Evolutionary conservation across 2,797 vertebrate genomes (phyloP).

Genomic region (Crenuchus spilurus): DNA sequence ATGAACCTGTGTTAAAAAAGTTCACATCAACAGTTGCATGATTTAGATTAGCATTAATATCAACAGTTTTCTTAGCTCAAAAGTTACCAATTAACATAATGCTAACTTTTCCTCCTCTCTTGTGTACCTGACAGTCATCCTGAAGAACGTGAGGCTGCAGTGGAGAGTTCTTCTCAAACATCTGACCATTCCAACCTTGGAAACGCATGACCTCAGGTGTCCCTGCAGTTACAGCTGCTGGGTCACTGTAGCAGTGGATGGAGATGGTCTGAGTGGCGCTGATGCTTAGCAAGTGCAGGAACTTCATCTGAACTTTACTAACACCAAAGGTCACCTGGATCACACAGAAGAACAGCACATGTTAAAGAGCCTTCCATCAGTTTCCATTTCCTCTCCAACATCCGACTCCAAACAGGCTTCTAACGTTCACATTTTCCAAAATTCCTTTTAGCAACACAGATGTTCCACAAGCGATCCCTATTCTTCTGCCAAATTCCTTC

Average conservation of each 20-base stretch:
- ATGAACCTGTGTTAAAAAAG: too few relatives aligned
- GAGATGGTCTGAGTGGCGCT: slow-evolving; percentile 89
- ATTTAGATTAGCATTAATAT: too few relatives aligned
- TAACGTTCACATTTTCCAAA: too few relatives aligned
- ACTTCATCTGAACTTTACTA: slow-evolving; percentile 98
- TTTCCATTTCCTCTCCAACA: too few relatives aligned
- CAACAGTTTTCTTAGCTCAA: too few relatives aligned
- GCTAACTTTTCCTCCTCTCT: too few relatives aligned
- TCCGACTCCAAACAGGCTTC: background rate
- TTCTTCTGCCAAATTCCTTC: too few relatives aligned
- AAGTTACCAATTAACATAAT: too few relatives aligned
- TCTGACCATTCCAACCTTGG: slow-evolving; percentile 92
- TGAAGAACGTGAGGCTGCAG: slow-evolving; percentile 86
- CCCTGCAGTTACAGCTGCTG: slow-evolving; percentile 59
- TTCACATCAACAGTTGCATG: slow-evolving; percentile 51
- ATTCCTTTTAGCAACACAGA: too few relatives aligned
- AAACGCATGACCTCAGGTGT: slow-evolving; percentile 73
- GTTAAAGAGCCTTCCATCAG: background rate
- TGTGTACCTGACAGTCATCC: slow-evolving; percentile 91
- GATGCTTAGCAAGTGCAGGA: slow-evolving; percentile 93
- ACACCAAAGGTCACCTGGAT: slow-evolving; percentile 86
- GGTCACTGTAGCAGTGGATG: slow-evolving; percentile 85
- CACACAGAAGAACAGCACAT: slow-evolving; percentile 37
- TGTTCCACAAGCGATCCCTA: too few relatives aligned
- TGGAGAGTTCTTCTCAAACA: slow-evolving; percentile 83